These are phyloP conservation scores for Plumapathes pennacea DNA, from an alignment of 92 coral and sea anemone genomes.

Conservation along the genomic window DNA sequence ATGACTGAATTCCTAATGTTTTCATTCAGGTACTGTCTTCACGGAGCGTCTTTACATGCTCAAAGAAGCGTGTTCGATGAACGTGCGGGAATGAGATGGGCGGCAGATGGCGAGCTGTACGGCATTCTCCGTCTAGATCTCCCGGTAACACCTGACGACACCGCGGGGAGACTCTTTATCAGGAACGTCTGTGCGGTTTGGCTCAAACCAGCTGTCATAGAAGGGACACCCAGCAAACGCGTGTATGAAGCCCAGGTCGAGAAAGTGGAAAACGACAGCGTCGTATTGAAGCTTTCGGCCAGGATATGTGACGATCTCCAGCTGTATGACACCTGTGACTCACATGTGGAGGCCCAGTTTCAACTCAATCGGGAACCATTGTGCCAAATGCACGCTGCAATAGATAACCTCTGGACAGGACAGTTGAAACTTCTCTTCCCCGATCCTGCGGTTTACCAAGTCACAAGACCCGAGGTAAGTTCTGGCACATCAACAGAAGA, in stretches of 20 bases:
- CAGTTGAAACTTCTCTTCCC: conserved; percentile 54
- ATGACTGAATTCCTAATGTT: too few relatives aligned
- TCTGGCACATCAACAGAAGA: too few relatives aligned
- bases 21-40: conserved; percentile 22
- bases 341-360: conserved; percentile 48
- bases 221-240: conserved; percentile 8
- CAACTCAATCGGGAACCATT: conserved; percentile 69
- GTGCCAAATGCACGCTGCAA: conserved; percentile 83
- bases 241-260: conserved; percentile 65
- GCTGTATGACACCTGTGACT: conserved; percentile 29
- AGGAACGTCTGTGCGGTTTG: conserved; percentile 64
- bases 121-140: conserved; percentile 54
- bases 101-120: conserved; percentile 42
- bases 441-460: conserved; percentile 8
- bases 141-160: conserved; percentile 65
- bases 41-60: conserved; percentile 23
- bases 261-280: conserved; percentile 51
- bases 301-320: conserved; percentile 42
- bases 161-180: conserved; percentile 66
- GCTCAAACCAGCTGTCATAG: conserved; percentile 39
- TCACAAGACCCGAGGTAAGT: conserved; percentile 29
- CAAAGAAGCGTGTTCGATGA: conserved; percentile 23
- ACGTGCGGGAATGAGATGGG: conserved; percentile 13
- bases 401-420: conserved; percentile 57
- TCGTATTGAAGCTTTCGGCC: conserved; percentile 48